A percentile compares a stretch with the other conserved stretches of the same genome.
These are phyloP conservation scores for Dorcus hopei DNA, from an alignment of 2,888 invertebrate species.

Conservation along the genomic window DNA sequence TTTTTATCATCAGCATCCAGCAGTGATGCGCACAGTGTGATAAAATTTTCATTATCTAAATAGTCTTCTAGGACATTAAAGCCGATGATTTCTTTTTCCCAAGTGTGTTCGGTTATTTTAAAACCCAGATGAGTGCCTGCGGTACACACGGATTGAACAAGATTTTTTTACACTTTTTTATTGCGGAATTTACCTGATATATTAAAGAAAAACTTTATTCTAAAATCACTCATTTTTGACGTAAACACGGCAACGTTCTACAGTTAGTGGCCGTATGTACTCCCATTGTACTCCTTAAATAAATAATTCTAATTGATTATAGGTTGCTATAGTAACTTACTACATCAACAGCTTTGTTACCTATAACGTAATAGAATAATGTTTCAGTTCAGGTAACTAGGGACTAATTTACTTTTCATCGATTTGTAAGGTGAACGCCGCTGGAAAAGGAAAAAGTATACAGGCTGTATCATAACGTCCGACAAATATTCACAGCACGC, in stretches of 20 bases:
- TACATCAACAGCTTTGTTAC: too few relatives aligned
- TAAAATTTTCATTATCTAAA: slow-evolving; percentile 50
- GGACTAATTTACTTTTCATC: not conserved
- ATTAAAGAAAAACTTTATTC: slow-evolving; percentile 35
- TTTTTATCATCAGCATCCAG: slow-evolving; percentile 35
- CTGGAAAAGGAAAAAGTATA: too few relatives aligned
- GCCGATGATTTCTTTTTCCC: slow-evolving; percentile 40
- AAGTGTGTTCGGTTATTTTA: slow-evolving; percentile 31
- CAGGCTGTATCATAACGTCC: too few relatives aligned
- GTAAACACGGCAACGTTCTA: too few relatives aligned
- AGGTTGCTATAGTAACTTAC: not conserved
- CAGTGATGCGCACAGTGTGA: slow-evolving; percentile 47
- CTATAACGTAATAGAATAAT: too few relatives aligned
- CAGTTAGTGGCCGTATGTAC: too few relatives aligned
- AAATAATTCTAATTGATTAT: not conserved
- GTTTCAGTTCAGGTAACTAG: too few relatives aligned
- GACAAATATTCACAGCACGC: too few relatives aligned
- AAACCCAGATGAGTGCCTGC: slow-evolving; percentile 39
- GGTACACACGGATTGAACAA: not conserved
- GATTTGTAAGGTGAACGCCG: not conserved
- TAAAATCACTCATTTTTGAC: slow-evolving; percentile 28
- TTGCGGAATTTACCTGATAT: slow-evolving; percentile 31
- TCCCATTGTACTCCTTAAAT: too few relatives aligned
- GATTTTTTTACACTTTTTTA: not conserved
- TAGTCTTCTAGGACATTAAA: slow-evolving; percentile 48